Evolutionary conservation across 2,888 invertebrate species (phyloP).

Genomic region (Drosophila borborema): DNA sequence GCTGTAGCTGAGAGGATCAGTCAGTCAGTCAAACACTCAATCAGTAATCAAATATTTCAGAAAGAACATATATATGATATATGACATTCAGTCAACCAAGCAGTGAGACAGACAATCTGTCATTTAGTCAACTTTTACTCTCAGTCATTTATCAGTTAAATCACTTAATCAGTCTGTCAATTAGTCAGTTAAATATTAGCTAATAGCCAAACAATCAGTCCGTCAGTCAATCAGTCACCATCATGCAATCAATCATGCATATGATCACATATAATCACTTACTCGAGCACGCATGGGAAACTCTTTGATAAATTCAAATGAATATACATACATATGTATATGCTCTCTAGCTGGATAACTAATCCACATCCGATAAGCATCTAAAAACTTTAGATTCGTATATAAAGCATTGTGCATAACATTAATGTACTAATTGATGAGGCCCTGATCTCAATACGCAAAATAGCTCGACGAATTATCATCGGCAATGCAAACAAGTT

Average conservation of each 20-base stretch:
- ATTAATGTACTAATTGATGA: conserved; percentile 84
- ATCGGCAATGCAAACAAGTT: conserved; percentile 82
- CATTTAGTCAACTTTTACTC: neutral
- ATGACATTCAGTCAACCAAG: neutral
- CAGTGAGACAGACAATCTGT: neutral
- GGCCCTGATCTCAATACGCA: conserved; percentile 85
- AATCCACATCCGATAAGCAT: conserved; percentile 14
- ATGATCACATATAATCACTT: neutral
- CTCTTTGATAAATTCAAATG: conserved; percentile 1
- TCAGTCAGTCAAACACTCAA: neutral
- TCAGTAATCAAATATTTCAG: neutral
- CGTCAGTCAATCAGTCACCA: neutral
- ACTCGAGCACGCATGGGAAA: neutral
- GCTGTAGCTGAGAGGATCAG: neutral
- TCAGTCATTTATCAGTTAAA: neutral
- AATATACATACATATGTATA: neutral
- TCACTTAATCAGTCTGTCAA: neutral
- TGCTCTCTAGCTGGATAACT: neutral
- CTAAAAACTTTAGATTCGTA: conserved; percentile 59
- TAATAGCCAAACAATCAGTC: neutral
- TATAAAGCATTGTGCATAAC: conserved; percentile 78
- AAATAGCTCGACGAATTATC: conserved; percentile 82
- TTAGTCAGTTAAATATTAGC: neutral
- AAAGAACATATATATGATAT: no score
- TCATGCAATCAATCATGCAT: neutral